Base-by-base conservation (phyloP, 2,888 invertebrate species). In the Anorthoa munda region DNA sequence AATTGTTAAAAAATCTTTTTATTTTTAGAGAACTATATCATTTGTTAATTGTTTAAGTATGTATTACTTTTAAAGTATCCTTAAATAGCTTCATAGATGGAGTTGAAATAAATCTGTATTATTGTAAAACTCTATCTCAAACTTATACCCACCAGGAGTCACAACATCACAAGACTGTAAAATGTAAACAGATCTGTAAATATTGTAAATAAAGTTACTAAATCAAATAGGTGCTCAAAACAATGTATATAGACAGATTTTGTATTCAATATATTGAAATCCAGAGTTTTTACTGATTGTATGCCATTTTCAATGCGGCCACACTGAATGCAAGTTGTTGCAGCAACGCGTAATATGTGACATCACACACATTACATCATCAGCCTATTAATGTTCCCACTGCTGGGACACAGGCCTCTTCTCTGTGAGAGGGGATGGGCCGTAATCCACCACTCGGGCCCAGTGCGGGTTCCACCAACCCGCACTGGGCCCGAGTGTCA, bases 151-250 rank as follows among this genome's bases (percentile, higher is more conserved):
- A 70, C 67, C 82, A 65, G n/a, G 26, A 67, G 71, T 80, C 81
- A 75, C 65, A 79, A 72, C 50, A 51, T 51, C 56, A 51, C 48
- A 87, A 85, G 87, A 85, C 83, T 87, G 85, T 82, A 70, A 73
- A 72, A 50, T 77, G 26, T 87, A 70, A 73, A 66, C 61, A 80
- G 81, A 86, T 81, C 78, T 85, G 85, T 85, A 85, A 72, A 85
- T 85, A 86, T 69, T 87, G 78, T 87, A 78, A 77, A 87, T 87
- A 87, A 77, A 67, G 56, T 67, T 73, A 73, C 63, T 83, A 83
- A 80, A 81, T 70, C 68, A 64, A 67, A 69, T 75, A 86, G 86
- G 83, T 83, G 83, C 84, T 88, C 77, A 76, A 75, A 83, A 72
- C 48, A 59, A 69, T 81, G 51, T 84, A 78, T 26, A 75, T 67